These are phyloP conservation scores for Stenichneumon culpator DNA, from an alignment of 2,888 invertebrate species.

Conservation along the genomic window DNA sequence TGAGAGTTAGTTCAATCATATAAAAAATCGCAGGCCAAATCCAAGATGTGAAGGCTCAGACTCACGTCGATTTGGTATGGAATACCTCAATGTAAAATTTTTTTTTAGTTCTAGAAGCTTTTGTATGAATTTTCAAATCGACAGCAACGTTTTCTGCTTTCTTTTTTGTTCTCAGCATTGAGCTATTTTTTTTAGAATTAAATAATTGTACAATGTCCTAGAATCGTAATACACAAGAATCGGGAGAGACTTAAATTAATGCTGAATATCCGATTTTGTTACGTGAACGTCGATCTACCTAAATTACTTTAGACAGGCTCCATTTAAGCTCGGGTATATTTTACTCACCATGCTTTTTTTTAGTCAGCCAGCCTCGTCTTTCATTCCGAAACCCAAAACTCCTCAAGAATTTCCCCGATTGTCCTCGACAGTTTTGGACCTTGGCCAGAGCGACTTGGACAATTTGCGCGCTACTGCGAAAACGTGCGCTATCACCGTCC, in stretches of 20 bases:
- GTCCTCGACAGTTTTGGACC: conserved; percentile 18
- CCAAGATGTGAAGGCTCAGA: too few relatives aligned
- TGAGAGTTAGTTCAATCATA: too few relatives aligned
- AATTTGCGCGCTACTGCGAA: conserved; percentile 36
- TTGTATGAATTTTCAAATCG: background rate
- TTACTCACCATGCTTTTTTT: conserved; percentile 18
- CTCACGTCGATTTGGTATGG: too few relatives aligned
- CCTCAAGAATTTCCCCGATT: conserved; percentile 21
- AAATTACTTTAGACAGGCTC: background rate
- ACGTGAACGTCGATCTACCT: background rate
- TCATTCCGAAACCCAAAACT: conserved; percentile 1
- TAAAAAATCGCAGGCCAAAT: too few relatives aligned
- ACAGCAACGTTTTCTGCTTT: too few relatives aligned
- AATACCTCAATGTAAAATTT: too few relatives aligned
- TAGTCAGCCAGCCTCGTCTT: conserved; percentile 30
- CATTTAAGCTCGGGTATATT: background rate
- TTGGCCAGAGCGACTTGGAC: conserved; percentile 7
- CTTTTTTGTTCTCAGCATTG: too few relatives aligned
- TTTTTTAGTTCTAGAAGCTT: background rate
- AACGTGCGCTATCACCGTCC: conserved; percentile 37
- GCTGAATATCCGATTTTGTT: background rate
- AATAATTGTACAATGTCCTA: too few relatives aligned
- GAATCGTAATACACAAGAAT: too few relatives aligned
- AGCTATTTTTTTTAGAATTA: too few relatives aligned
- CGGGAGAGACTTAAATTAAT: background rate